Evolutionary conservation across 1,140 invertebrate species (phyloP).

Genomic region (Leptopilina clavipes): DNA sequence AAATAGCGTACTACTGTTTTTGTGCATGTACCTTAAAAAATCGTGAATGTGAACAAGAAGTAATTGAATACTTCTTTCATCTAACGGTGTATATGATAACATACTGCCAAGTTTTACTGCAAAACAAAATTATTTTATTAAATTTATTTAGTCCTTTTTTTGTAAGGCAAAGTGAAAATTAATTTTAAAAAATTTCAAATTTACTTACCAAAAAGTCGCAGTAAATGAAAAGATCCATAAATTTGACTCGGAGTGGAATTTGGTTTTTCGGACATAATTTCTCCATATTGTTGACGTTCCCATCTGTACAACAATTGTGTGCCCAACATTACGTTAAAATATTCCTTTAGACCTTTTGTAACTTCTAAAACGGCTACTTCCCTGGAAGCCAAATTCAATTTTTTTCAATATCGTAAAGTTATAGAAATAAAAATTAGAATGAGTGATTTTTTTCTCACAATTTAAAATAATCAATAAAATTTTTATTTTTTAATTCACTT

Average conservation of each 20-base stretch:
- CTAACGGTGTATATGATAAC: constrained; percentile 91
- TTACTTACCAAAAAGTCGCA: constrained; percentile 84
- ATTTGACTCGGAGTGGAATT: constrained; percentile 88
- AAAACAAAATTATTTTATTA: constrained; percentile 42
- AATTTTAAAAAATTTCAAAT: neutral
- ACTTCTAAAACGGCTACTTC: constrained; percentile 87
- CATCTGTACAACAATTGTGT: constrained; percentile 96
- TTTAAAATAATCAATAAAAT: neutral
- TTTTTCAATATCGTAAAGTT: neutral
- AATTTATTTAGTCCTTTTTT: neutral
- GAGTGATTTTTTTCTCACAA: neutral
- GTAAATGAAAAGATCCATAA: constrained; percentile 93
- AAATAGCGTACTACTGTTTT: constrained; percentile 85
- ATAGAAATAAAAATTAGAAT: constrained; percentile 2
- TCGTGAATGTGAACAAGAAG: constrained; percentile 91
- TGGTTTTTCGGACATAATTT: constrained; percentile 87
- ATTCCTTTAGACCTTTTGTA: constrained; percentile 91
- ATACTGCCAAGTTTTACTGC: constrained; percentile 90
- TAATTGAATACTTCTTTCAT: constrained; percentile 90
- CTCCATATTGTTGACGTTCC: constrained; percentile 93
- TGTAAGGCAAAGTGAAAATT: neutral
- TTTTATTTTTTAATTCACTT: constrained; percentile 56
- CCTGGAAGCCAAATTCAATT: constrained; percentile 69
- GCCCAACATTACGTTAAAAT: constrained; percentile 96
- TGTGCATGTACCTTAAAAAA: constrained; percentile 89